phyloP scores from a whole-genome alignment of 1,140 invertebrate species.

The Sminthurinus signatus region DNA sequence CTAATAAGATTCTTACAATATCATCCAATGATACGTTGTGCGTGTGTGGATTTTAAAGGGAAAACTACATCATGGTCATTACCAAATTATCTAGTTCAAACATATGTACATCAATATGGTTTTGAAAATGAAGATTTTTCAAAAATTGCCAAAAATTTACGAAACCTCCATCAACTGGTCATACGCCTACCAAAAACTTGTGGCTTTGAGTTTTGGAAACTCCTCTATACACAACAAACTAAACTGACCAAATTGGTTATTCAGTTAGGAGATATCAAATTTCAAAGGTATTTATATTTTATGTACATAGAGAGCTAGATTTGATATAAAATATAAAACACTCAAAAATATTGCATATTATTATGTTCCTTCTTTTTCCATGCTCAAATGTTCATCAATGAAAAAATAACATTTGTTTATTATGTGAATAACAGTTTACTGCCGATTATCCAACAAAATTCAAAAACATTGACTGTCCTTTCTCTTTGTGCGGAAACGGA shows the following conservation, averaged over 20 bases:
- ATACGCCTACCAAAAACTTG: not conserved
- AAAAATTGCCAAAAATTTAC: not conserved
- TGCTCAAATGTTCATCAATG: too few species aligned
- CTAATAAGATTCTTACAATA: not conserved
- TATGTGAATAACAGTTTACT: too few species aligned
- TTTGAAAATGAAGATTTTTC: not conserved
- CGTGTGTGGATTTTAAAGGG: not conserved
- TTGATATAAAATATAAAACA: too few species aligned
- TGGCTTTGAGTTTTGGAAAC: not conserved
- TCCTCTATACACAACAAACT: not conserved
- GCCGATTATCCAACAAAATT: not conserved
- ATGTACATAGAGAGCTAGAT: too few species aligned
- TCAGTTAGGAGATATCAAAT: not conserved
- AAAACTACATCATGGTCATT: not conserved
- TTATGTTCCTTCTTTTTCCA: too few species aligned
- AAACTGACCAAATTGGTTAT: not conserved
- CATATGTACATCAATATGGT: too few species aligned
- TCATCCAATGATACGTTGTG: not conserved
- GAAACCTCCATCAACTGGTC: not conserved
- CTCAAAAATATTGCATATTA: too few species aligned
- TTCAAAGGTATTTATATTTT: not conserved
- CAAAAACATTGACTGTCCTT: not conserved
- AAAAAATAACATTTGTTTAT: too few species aligned
- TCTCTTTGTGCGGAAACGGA: not conserved
- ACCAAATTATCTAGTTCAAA: too few species aligned